phyloP scores from a whole-genome alignment of 2,888 invertebrate species.

The Macrophya alboannulata region DNA sequence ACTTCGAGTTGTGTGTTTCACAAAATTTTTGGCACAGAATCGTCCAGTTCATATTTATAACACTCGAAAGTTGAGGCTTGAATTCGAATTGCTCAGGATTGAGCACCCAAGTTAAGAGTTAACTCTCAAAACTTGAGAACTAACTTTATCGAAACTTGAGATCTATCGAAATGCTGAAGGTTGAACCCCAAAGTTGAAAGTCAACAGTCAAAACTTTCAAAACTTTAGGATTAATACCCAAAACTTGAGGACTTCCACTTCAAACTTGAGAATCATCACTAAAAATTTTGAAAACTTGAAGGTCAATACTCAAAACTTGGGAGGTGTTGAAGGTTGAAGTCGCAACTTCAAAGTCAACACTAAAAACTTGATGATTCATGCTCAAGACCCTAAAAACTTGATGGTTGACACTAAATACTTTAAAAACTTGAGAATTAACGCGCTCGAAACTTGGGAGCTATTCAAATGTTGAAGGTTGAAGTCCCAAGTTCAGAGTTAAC shows the following conservation, averaged over 20 bases:
- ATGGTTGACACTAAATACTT: no score
- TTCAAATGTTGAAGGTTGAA: no score
- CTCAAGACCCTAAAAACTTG: no score
- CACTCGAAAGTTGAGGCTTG: background rate
- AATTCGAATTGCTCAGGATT: background rate
- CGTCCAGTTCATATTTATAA: background rate
- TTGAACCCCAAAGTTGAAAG: background rate
- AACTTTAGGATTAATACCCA: background rate
- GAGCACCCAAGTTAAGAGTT: background rate
- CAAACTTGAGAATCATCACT: background rate
- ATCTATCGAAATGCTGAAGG: background rate
- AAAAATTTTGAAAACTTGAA: background rate
- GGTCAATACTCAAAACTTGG: background rate
- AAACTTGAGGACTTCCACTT: background rate
- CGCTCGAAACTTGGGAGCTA: no score
- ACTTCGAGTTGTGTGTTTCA: background rate
- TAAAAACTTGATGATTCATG: no score
- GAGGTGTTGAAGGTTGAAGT: no score
- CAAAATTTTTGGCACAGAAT: background rate
- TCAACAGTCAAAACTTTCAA: background rate
- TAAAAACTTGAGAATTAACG: no score
- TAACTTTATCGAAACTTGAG: background rate
- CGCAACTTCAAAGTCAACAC: no score
- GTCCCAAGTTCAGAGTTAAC: no score
- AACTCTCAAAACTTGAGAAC: background rate